These are phyloP conservation scores for Drosophila ustulata DNA, from an alignment of 2,888 invertebrate species.

Conservation along the genomic window DNA sequence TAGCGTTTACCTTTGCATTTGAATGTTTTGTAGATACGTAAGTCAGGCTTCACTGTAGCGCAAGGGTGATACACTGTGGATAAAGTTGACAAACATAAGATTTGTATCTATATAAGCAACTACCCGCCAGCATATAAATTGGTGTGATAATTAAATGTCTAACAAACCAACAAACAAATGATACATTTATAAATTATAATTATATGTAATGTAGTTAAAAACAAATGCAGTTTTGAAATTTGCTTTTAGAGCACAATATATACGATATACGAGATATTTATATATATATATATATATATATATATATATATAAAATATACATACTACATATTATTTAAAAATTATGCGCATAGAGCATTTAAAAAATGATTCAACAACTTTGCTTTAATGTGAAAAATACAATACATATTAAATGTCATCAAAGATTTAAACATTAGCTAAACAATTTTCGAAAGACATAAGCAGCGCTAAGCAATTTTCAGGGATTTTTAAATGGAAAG, in stretches of 20 bases:
- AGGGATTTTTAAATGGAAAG: conserved; percentile 76
- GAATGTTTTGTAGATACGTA: conserved; percentile 63
- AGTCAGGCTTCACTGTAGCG: conserved; percentile 78
- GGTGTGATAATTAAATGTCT: conserved; percentile 81
- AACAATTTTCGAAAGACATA: conserved; percentile 48
- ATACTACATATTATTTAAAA: conserved; percentile 12
- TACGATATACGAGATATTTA: conserved; percentile 24
- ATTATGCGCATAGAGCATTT: conserved; percentile 59
- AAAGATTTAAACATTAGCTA: conserved; percentile 40
- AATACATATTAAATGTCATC: conserved; percentile 59
- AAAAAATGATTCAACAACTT: conserved; percentile 50
- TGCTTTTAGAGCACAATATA: conserved; percentile 63
- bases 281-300: conserved; percentile 21
- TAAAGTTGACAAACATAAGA: conserved; percentile 56
- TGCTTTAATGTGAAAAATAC: conserved; percentile 60
- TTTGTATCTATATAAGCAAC: conserved; percentile 74
- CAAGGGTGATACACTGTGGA: conserved; percentile 74
- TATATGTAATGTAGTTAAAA: conserved; percentile 45
- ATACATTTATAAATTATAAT: conserved; percentile 31
- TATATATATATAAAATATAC: conserved; percentile 18
- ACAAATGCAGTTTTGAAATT: conserved; percentile 62
- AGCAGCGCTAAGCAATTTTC: conserved; percentile 73
- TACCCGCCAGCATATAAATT: conserved; percentile 83
- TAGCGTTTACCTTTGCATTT: conserved; percentile 65
- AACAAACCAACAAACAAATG: conserved; percentile 56